Conservation (phyloP, 2,797 vertebrate genomes). For the Alosa sapidissima region DNA sequence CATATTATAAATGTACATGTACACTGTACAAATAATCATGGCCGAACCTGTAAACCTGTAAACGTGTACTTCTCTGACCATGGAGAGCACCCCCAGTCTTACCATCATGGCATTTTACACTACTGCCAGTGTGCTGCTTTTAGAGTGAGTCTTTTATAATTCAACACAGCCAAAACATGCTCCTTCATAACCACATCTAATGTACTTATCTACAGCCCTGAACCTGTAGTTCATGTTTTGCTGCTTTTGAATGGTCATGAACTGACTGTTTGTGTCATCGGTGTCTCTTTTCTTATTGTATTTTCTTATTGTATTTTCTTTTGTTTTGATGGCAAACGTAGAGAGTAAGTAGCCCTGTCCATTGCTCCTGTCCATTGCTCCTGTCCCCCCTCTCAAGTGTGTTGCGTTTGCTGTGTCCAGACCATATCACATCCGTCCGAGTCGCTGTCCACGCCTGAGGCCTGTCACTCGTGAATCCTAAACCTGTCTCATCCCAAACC, state of each 20-base stretch:
- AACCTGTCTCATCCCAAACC: conserved; percentile 55
- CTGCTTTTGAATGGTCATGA: conserved; percentile 47
- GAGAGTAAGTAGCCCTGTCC: conserved; percentile 79
- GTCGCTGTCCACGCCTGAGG: conserved; percentile 33
- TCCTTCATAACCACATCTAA: not conserved
- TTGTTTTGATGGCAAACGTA: conserved; percentile 76
- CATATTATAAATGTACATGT: not conserved
- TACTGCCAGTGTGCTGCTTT: not conserved
- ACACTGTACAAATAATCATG: not conserved
- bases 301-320: conserved; percentile 58
- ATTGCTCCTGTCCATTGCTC: conserved; percentile 51
- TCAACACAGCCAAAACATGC: conserved; percentile 20
- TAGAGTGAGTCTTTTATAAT: not conserved
- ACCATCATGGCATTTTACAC: not conserved
- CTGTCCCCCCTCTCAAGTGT: conserved; percentile 6
- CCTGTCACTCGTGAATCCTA: conserved; percentile 45
- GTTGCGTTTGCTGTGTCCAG: conserved; percentile 23
- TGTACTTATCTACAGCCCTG: not conserved
- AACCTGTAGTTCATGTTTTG: conserved; percentile 19
- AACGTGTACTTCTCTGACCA: not conserved
- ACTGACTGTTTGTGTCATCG: conserved; percentile 58
- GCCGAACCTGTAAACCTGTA: not conserved
- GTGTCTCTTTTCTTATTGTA: conserved; percentile 62
- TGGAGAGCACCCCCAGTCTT: not conserved
- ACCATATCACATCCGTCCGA: not conserved